Evolutionary conservation across 2,113 vertebrate genomes (phyloP), one percentile per base, ranked within the genome.

Genomic region (Rafetus swinhoei): DNA sequence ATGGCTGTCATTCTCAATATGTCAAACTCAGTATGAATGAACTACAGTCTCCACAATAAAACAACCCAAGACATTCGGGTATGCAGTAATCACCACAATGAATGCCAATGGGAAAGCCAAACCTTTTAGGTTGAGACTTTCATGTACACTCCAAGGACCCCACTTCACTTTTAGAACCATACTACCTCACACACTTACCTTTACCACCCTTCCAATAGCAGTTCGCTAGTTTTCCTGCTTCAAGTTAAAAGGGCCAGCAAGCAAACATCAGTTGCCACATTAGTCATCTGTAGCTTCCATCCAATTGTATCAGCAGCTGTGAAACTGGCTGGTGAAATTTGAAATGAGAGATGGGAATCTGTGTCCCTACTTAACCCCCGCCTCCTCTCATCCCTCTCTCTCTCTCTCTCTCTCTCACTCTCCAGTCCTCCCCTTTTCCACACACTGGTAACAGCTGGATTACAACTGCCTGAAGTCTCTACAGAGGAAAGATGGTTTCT

Each of bases 271-370:
- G 81, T 59, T 53, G 18, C 62, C 24, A 45, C 72, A 50, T 81
- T 32, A 84, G 84, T 87, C 56, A 27, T 29, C 88, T 80, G 84
- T 92, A 72, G 79, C 79, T 85, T 88, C 81, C 74, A 85, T 56
- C 45, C 81, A 86, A 81, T 84, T 91, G 65, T 13, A 5, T 65
- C 76, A 81, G 81, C 59, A 62, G 87, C 32, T 82, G 69, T 82
- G 88, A 94, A 97, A 95, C 92, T 86, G 86, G 74, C 84, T 91
- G 84, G 89, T 95, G 94, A 95, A 76, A 27, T 76, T 95, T 72
- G 7, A 65, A 53, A 60, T 4, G 83, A 76, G 29, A 80, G 81
- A 85, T 76, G n/a, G 74, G 94, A 90, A 50, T 60, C 27, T 65
- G 50, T 45, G 8, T 79, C 84, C 88, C 9, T 85, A 39, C 57